Base-by-base conservation (phyloP, 2,888 invertebrate species). In the Osedax frankpressi region DNA sequence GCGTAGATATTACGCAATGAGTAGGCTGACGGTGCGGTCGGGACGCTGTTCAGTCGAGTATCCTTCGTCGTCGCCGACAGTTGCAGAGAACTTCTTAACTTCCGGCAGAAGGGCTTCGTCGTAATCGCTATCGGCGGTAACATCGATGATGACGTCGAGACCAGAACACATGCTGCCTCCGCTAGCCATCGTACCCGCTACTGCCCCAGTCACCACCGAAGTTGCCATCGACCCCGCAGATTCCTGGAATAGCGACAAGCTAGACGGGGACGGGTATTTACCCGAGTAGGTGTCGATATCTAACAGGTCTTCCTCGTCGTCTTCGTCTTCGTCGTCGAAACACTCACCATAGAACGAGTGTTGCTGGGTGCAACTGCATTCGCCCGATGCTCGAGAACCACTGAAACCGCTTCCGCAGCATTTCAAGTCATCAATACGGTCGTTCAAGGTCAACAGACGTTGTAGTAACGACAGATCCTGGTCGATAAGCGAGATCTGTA, bases 381-480 rank as follows among this genome's bases (percentile, higher is more conserved):
- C 73, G 28, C 29, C 19, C 1, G 71, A 69, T 1, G 62, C 68
- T 11, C 29, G 70, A 2, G 63, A 28, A n/a, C n/a, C n/a, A n/a
- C n/a, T n/a, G n/a, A n/a, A n/a, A n/a, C n/a, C n/a, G 69, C 71
- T 73, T 29, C 69, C 62, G 0, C 28, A 80, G 79, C 81, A 81
- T 77, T 82, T 82, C 62, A 82, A 77, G 68, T 81, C 82, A 76
- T 82, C 82, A 29, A 82, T 82, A 19, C 80, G 78, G 75, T 82
- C 82, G 75, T 82, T 82, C 28, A 82, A 76, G 3, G 80, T 82
- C 69, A 82, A 78, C 24, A 82, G 78, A 74, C 81, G 81, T 70
- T 80, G 80, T 81, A 82, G 81, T 76, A 82, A 75, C 3, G 79
- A 80, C 69, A 82, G 74, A 71, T 82, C 82, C 75, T 81, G 82